A percentile compares a stretch with the other conserved stretches of the same genome.
Conservation (phyloP, 2,888 invertebrate genomes). For the Branchipolynoe longqiensis region DNA sequence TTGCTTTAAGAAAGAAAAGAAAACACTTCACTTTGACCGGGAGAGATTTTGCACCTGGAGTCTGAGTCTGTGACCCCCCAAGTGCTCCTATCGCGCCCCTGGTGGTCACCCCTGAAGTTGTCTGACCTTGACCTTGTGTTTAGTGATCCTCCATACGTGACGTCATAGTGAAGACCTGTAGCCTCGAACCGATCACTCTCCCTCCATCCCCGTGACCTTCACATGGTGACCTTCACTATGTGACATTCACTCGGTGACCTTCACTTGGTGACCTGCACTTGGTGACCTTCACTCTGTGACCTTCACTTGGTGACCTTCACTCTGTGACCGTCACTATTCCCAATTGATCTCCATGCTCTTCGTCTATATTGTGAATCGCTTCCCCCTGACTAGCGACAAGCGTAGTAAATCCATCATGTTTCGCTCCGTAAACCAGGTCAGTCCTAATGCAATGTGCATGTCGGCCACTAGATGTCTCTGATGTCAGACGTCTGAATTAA, state of each 20-base stretch:
- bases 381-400: too few relatives aligned
- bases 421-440: too few relatives aligned
- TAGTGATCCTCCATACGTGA: constrained; percentile 1
- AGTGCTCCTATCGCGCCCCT: neutral
- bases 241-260: too few relatives aligned
- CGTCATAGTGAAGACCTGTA: constrained; percentile 7
- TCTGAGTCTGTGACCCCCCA: constrained; percentile 16
- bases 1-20: neutral
- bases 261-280: too few relatives aligned
- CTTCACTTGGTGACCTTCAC: too few relatives aligned
- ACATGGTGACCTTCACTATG: too few relatives aligned
- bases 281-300: too few relatives aligned
- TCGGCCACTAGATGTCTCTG: constrained; percentile 58
- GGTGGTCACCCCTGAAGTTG: constrained; percentile 42
- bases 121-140: constrained; percentile 52
- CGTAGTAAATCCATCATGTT: too few relatives aligned
- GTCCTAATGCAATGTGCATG: constrained; percentile 50
- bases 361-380: too few relatives aligned
- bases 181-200: neutral
- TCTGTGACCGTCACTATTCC: too few relatives aligned
- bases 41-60: constrained; percentile 9
- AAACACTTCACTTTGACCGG: neutral
- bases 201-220: too few relatives aligned
- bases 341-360: too few relatives aligned
- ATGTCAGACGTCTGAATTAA: constrained; percentile 28